These are phyloP conservation scores for Eupeodes latifasciatus DNA, from an alignment of 2,888 invertebrate genomes.

Conservation along the genomic window DNA sequence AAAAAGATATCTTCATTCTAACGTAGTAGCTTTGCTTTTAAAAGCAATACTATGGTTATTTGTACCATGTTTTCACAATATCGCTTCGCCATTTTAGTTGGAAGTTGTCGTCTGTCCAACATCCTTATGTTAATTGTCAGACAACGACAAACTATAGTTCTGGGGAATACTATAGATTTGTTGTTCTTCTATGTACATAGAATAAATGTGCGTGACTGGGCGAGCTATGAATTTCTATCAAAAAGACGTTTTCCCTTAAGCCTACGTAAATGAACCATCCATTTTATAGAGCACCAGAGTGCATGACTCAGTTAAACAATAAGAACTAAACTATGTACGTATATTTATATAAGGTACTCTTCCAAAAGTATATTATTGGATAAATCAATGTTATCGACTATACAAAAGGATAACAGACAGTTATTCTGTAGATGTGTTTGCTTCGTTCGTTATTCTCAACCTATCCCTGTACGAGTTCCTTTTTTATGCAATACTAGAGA, in stretches of 20 bases:
- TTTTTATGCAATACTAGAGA: neutral
- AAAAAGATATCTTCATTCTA: neutral
- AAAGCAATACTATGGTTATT: slow-evolving; percentile 11
- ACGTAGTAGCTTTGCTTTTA: neutral
- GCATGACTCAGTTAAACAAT: slow-evolving; percentile 41
- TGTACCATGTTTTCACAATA: slow-evolving; percentile 44
- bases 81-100: neutral
- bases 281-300: neutral
- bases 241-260: slow-evolving; percentile 34
- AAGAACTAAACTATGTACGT: neutral
- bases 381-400: slow-evolving; percentile 75
- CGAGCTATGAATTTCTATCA: slow-evolving; percentile 47
- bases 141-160: slow-evolving; percentile 41
- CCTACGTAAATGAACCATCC: slow-evolving; percentile 55
- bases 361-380: slow-evolving; percentile 16
- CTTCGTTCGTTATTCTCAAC: neutral
- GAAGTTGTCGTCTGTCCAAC: slow-evolving; percentile 1
- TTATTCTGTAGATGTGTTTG: neutral
- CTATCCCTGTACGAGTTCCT: neutral
- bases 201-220: slow-evolving; percentile 54
- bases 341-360: neutral
- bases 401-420: slow-evolving; percentile 47
- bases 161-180: slow-evolving; percentile 10
- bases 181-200: neutral
- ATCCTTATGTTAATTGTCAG: slow-evolving; percentile 30